Evolutionary conservation across 2,888 invertebrate genomes (phyloP), one percentile per base, ranked within the genome.

Genomic region (Acanthococcus lagerstroemiae): DNA sequence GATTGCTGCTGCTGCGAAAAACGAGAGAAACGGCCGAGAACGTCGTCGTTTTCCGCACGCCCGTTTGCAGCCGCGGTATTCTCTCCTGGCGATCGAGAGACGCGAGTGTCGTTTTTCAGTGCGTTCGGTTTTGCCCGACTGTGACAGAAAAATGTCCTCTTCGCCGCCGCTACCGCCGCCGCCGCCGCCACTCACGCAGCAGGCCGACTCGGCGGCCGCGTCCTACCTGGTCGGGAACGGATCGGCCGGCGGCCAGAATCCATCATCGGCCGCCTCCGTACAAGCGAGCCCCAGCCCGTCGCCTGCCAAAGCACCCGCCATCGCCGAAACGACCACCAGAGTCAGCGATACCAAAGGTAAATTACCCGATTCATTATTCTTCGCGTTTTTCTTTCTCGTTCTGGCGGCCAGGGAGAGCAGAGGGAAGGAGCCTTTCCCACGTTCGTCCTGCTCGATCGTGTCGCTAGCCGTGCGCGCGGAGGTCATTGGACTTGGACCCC

Each of bases 91-190:
- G 48, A 21, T 48, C 21, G 48, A n/a, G 48, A 48, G 17, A 48
- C 19, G 48, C 48, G 48, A 19, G 48, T 48, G 48, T 21, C 21
- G 48, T 48, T 48, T 9, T 19, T 48, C 17, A n/a, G 48, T 48
- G 48, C 21, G 48, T 48, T n/a, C 48, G 48, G n/a, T n/a, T 48
- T n/a, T 48, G 15, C 17, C 9, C 21, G 48, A 19, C 17, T 48
- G 37, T 37, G 37, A 17, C 24, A 24, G 48, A 25, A 48, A 48
- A 50, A 60, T 60, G 60, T 60, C 48, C 15, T 60, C 60, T 19
- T 60, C 60, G 60, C 60, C 60, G 50, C 60, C 60, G 27, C 60
- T 60, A 50, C 60, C 60, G 27, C 60, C 60, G 22, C 60, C 60
- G 26, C 60, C 60, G 60, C 50, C 60, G 21, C 48, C 60, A 3